Base-by-base conservation (phyloP, 2,113 vertebrate genomes). In the Malurus elegans region DNA sequence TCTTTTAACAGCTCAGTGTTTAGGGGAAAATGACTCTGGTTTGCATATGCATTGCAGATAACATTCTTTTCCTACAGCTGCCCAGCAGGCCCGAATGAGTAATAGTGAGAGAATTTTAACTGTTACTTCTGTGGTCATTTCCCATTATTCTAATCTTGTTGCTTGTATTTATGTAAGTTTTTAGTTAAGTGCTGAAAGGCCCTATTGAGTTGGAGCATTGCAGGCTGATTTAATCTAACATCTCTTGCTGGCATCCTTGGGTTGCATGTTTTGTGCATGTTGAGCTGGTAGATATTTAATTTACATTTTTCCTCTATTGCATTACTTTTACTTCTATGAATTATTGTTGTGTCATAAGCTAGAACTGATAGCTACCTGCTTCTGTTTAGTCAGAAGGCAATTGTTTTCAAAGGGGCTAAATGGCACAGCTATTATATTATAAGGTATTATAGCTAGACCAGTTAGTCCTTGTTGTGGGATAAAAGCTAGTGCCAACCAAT, bases 231-330 rank as follows among this genome's bases (percentile, higher is more conserved):
- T 51, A 78, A 60, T 88, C 23, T 26, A 38, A 54, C 38, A 56
- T 71, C 12, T 42, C 5, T 74, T 64, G n/a, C 24, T 88, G 32
- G 32, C 38, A 26, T 51, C 36, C 65, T 61, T 79, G 13, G 12
- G 23, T 79, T 6, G 0, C 26, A 1, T 56, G 62, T 34, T 85
- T 73, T 83, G 20, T 85, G 50, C 10, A 3, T 64, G 14, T 66
- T 93, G 58, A 79, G n/a, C 42, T 90, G 67, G 32, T 57, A 64
- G 80, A 54, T 84, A 38, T 1, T 66, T 65, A 38, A 62, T 34
- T 18, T 56, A 48, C 3, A 0, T 29, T 42, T 76, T 91, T 88
- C 1, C 0, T 45, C 29, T 75, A 0, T 50, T 61, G 9, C 2
- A 10, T 85, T 92, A 62, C 26, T 72, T 84, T 84, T 29, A 76